Evolutionary conservation across 1,140 invertebrate genomes (phyloP).

Genomic region (Octopus bimaculoides): DNA sequence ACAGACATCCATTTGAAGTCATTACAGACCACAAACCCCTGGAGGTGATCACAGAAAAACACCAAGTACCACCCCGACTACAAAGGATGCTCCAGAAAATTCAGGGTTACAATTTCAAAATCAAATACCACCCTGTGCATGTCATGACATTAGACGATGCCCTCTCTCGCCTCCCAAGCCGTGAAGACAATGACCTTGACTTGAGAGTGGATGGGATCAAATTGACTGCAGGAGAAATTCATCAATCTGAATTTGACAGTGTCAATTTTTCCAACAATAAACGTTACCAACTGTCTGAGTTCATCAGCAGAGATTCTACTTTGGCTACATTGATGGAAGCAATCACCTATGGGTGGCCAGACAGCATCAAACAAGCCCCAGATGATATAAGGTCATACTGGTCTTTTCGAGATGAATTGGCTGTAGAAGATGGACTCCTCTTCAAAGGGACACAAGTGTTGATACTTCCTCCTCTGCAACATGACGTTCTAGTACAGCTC

Average conservation of each 20-base stretch:
- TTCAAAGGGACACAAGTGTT: constrained; percentile 48
- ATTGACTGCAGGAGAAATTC: too few species aligned
- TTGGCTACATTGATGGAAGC: constrained; percentile 7
- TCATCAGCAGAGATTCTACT: background rate
- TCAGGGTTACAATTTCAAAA: constrained; percentile 53
- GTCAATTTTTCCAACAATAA: background rate
- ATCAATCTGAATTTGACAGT: too few species aligned
- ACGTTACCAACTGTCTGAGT: background rate
- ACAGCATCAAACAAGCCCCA: constrained; percentile 36
- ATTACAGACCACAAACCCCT: constrained; percentile 51
- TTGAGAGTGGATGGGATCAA: background rate
- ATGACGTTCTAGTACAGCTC: constrained; percentile 47
- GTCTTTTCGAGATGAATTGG: constrained; percentile 43
- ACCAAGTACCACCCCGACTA: constrained; percentile 39
- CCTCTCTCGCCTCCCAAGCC: constrained; percentile 3
- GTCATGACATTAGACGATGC: constrained; percentile 55
- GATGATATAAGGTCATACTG: constrained; percentile 40
- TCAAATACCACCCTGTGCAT: constrained; percentile 52
- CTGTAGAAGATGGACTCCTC: constrained; percentile 40
- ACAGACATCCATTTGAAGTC: constrained; percentile 31
- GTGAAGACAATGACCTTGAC: background rate
- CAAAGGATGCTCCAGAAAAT: constrained; percentile 53
- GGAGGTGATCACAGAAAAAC: constrained; percentile 51
- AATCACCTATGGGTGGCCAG: constrained; percentile 51
- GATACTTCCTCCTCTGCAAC: constrained; percentile 45